phyloP scores from a whole-genome alignment of 2,797 vertebrate species.

The Sebastes elongatus region DNA sequence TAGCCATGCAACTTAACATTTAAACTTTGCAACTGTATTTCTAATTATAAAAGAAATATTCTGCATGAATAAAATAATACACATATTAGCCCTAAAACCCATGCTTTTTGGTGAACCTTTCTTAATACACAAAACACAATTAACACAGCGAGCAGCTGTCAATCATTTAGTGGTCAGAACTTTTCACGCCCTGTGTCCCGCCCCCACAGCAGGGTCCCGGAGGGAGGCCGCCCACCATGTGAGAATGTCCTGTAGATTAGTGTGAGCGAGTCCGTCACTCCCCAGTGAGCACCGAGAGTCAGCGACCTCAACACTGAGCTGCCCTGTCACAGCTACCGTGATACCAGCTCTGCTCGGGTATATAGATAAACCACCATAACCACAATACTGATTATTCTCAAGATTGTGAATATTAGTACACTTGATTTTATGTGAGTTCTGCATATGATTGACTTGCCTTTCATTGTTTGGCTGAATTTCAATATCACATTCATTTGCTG shows the following conservation, averaged over 20 bases:
- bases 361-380: background rate
- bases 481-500: conserved; percentile 55
- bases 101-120: background rate
- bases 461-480: conserved; percentile 53
- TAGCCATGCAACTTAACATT: background rate
- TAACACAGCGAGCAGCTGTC: conserved; percentile 52
- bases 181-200: conserved; percentile 47
- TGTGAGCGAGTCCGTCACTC: conserved; percentile 64
- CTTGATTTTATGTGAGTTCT: conserved; percentile 1
- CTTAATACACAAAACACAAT: conserved; percentile 37
- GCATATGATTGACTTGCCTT: conserved; percentile 33
- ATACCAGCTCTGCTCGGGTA: conserved; percentile 1
- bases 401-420: conserved; percentile 25
- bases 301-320: conserved; percentile 9
- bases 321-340: conserved; percentile 19
- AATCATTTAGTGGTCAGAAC: conserved; percentile 51
- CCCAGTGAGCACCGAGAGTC: conserved; percentile 33
- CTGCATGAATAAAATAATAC: background rate
- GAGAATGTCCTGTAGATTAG: conserved; percentile 76
- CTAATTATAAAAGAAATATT: background rate
- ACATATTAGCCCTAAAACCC: background rate
- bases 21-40: background rate
- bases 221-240: conserved; percentile 67
- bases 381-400: background rate
- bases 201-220: conserved; percentile 57